Base-by-base conservation (phyloP, 2,797 vertebrate species). In the Amblyopsis hoosieri region DNA sequence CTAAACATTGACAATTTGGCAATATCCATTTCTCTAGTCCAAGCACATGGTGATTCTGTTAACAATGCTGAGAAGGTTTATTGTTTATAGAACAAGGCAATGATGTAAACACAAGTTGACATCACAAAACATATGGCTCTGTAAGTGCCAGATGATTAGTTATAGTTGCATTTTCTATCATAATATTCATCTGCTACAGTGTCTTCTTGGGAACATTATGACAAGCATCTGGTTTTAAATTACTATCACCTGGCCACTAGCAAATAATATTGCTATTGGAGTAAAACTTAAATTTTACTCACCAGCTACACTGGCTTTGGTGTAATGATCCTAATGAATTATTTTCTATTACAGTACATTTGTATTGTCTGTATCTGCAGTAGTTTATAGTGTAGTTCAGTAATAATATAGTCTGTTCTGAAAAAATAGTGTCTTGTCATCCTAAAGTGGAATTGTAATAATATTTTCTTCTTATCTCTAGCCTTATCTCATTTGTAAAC, bases 11-110 rank as follows among this genome's bases (percentile, higher is more conserved):
- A 57, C 78, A 72, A 53, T 11, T 14, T 64, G 58, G 19, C 15
- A 31, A 71, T 78, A 72, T 60, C 71, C 66, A 80, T 79, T 54
- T 75, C 57, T 76, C 69, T 68, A 76, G 54, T 66, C 76, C 67
- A 83, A 87, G 86, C 83, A 23, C 23, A 89, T 68, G 48, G 14
- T 48, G 33, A 37, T 37, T 37, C 33, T 37, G 33, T 37, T 37
- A 88, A 85, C 71, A 72, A 62, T 46, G n/a, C 63, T 76, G 74
- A 85, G 87, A 74, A 62, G 72, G 69, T 74, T 57, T 61, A 53
- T 61, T 84, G 81, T 84, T 83, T 84, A 81, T 66, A 89, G 72
- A 81, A 74, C 49, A 62, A 33, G 72, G 67, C 68, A 81, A 85
- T 63, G 76, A 66, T 58, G 61, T 85, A 85, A 87, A 89, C 79